Conservation (phyloP, 2,113 vertebrate species). For the Mola mola region DNA sequence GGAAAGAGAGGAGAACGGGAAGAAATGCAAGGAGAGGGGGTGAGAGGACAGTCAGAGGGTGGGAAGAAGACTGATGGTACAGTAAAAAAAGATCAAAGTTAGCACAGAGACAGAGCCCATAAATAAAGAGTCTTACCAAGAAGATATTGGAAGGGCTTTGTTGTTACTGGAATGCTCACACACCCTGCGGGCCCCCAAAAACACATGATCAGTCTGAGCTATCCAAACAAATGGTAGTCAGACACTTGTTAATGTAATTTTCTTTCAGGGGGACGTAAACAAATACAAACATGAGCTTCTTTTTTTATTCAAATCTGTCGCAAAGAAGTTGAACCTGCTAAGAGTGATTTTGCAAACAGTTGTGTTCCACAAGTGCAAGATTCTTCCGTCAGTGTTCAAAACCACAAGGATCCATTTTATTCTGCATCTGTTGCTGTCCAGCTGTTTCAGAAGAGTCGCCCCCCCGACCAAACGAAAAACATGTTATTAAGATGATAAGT, state of each 20-base stretch:
- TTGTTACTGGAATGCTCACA: constrained; percentile 15
- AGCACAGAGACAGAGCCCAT: constrained; percentile 16
- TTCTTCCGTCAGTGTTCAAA: not conserved
- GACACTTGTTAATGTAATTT: constrained; percentile 10
- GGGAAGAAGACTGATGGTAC: constrained; percentile 16
- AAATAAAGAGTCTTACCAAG: constrained; percentile 8
- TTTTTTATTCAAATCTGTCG: constrained; percentile 16
- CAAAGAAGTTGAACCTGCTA: not conserved
- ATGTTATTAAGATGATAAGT: not conserved
- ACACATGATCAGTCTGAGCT: constrained; percentile 13
- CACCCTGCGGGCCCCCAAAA: constrained; percentile 1
- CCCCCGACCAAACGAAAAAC: too few relatives aligned
- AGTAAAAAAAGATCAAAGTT: constrained; percentile 35
- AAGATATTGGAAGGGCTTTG: constrained; percentile 10
- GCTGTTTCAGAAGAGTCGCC: too few relatives aligned
- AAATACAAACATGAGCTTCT: not conserved
- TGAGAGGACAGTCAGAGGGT: not conserved
- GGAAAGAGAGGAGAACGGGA: constrained; percentile 7
- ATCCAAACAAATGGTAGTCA: constrained; percentile 12
- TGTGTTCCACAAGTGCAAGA: too few relatives aligned
- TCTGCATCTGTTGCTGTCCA: too few relatives aligned
- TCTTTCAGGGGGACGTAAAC: not conserved
- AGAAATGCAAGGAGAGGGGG: not conserved
- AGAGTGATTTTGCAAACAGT: too few relatives aligned
- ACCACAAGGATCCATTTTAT: too few relatives aligned